Conservation (phyloP, 2,113 vertebrate species). For the Mesocricetus auratus region DNA sequence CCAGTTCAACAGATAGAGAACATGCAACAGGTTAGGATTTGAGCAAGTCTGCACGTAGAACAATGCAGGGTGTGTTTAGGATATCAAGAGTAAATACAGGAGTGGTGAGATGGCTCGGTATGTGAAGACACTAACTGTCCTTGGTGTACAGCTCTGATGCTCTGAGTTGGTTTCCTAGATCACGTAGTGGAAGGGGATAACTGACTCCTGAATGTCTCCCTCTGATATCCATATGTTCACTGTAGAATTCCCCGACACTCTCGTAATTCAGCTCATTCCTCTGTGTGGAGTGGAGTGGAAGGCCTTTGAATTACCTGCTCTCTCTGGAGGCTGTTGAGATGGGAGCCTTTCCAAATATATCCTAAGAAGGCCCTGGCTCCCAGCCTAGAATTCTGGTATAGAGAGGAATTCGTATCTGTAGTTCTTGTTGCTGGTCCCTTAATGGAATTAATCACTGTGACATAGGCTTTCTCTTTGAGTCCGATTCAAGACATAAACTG, state of each 20-base stretch:
- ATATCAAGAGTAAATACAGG: neutral
- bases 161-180: neutral
- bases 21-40: neutral
- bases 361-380: neutral
- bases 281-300: neutral
- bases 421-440: constrained; percentile 19
- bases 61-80: neutral
- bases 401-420: neutral
- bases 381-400: constrained; percentile 21
- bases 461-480: neutral
- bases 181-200: neutral
- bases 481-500: neutral
- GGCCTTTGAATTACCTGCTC: constrained; percentile 32
- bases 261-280: neutral
- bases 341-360: neutral
- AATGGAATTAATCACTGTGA: neutral
- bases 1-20: neutral
- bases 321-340: neutral
- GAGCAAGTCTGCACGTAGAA: neutral
- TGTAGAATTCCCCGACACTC: neutral
- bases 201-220: neutral
- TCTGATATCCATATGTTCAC: neutral
- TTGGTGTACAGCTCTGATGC: neutral
- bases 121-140: too few relatives aligned
- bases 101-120: too few relatives aligned